Evolutionary conservation across 2,113 vertebrate genomes (phyloP), one percentile per base, ranked within the genome.

Genomic region (Embiotoca jacksoni): DNA sequence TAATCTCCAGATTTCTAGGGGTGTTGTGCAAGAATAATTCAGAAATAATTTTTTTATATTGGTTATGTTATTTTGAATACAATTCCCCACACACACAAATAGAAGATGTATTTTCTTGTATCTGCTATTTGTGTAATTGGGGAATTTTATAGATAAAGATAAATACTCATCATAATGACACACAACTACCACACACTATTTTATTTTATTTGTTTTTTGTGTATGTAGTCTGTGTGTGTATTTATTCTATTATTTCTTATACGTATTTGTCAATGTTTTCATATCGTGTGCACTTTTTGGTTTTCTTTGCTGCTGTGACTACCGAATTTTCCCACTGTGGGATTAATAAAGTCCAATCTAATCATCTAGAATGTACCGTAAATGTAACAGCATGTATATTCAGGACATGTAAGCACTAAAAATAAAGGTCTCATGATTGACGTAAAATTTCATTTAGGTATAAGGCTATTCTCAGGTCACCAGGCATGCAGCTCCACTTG

Each of bases 391-490:
- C 5, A 61, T 50, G 52, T 55, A 63, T 64, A 59, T 59, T 71
- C 39, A 69, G 9, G 59, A 60, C 52, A 57, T 16, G 7, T 2
- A 39, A 3, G 6, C 41, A 81, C 16, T 53, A 46, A 53, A n/a
- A 68, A 64, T 56, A 80, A 52, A 69, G 31, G 55, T 63, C 11
- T 61, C 1, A 36, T 31, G 56, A 50, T 46, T 52, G 33, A 56
- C 11, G 30, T 65, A 30, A 60, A 60, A 50, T 46, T 54, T 35
- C 11, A 35, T 53, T 32, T 46, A 37, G 41, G 4, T 54, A 14
- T 63, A 66, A 73, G 31, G 37, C 67, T 71, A 63, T 64, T 58
- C 37, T 52, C 30, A 31, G 39, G 59, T 71, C 72, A 74, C 36
- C 49, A 56, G 35, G 31, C 23, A 37, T n/a, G 31, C 35, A 33